Base-by-base conservation (phyloP, 92 coral and sea anemone genomes). In the Plumapathes pennacea region DNA sequence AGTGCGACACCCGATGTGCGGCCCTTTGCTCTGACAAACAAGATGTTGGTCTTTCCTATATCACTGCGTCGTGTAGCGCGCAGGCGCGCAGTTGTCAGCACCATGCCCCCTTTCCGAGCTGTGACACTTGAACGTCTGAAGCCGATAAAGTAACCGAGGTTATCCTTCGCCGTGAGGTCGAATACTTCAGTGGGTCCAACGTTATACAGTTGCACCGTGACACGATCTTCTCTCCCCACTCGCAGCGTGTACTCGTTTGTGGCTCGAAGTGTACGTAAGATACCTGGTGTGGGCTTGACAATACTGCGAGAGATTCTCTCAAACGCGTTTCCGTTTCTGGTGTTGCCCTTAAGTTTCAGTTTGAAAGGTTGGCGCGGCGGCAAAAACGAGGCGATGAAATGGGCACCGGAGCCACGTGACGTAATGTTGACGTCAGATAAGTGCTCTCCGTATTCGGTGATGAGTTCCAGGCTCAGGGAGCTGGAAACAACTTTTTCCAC, bases 291-390 rank as follows among this genome's bases (percentile, higher is more conserved):
- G 7, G 97, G 90, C 46, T 69, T 67, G 24, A 86, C 81, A n/a
- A 42, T 65, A 32, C 76, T 72, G 25, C 87, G 77, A 13, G 92
- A 85, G 23, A 85, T 63, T 12, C 92, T 71, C 43, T 85, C 76
- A 64, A 85, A 85, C 5, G 64, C 31, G 22, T 69, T 80, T 3
- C 91, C 83, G 9, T 64, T 50, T 27, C 50, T 85, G 10, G 97
- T 90, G 18, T 25, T 71, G 19, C 97, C 97, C 10, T 27, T 64
- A 26, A 90, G 67, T 45, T 80, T 72, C 0, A 90, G 78, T 38
- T 84, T 78, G 59, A 82, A 90, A 32, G 80, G 64, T 15, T 45
- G 61, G 47, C 66, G 41, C 50, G 83, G 69, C 12, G 85, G 85
- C 26, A 58, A 78, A 40, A 90, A 27, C 31, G 59, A 70, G 36